A percentile compares a stretch with the other conserved stretches of the same genome.
phyloP scores from a whole-genome alignment of 2,797 vertebrate species.

The Bovichtus diacanthus region DNA sequence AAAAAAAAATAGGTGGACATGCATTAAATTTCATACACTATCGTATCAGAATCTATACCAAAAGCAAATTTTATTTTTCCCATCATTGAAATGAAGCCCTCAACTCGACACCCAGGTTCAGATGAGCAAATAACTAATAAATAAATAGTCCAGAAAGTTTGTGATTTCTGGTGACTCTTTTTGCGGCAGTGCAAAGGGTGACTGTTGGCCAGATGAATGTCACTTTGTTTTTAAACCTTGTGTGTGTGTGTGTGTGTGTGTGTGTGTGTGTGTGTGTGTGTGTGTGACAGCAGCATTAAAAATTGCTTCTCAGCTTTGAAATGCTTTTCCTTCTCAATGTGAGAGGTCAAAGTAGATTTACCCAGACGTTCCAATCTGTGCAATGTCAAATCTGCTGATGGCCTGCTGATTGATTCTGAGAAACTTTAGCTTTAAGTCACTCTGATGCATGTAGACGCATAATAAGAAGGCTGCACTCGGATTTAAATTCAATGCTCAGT shows the following conservation, averaged over 20 bases:
- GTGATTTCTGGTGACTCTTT: neutral
- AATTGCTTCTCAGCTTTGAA: neutral
- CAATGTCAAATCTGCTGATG: slow-evolving; percentile 4
- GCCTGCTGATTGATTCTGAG: slow-evolving; percentile 2
- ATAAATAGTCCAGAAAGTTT: neutral
- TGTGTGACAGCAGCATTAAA: neutral
- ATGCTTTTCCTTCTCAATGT: slow-evolving; percentile 13
- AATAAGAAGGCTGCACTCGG: neutral
- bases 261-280: neutral
- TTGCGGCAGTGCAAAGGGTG: neutral
- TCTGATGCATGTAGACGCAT: neutral
- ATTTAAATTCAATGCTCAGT: neutral
- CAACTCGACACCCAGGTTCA: neutral
- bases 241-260: neutral
- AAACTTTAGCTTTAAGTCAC: neutral
- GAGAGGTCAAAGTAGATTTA: slow-evolving; percentile 12
- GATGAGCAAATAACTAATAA: neutral
- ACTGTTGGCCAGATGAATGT: no score
- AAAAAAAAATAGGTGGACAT: no score
- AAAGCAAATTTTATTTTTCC: neutral
- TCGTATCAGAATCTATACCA: neutral
- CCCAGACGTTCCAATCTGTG: slow-evolving; percentile 20
- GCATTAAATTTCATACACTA: neutral
- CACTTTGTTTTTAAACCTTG: no score
- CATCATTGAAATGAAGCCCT: neutral